phyloP scores from a whole-genome alignment of 2,113 vertebrate genomes.

The Strix aluco region DNA sequence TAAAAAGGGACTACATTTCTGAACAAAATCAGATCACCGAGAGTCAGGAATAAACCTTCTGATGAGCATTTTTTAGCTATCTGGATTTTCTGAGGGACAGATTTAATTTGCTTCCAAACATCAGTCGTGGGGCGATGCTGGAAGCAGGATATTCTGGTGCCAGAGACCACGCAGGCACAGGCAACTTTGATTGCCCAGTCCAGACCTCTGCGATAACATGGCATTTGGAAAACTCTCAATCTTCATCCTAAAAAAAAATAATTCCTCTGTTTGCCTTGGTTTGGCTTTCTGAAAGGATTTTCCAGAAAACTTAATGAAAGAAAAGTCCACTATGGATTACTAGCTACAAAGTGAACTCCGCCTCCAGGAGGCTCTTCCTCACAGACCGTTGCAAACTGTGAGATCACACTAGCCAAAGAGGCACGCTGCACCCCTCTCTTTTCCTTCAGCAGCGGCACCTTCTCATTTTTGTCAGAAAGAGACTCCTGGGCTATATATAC shows the following conservation, averaged over 20 bases:
- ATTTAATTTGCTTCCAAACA: neutral
- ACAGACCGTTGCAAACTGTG: neutral
- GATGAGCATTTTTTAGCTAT: neutral
- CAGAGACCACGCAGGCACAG: neutral
- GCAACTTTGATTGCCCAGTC: neutral
- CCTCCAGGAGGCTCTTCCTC: neutral
- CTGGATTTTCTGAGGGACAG: neutral
- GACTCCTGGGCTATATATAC: neutral
- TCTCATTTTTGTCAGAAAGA: neutral
- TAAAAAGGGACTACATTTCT: neutral
- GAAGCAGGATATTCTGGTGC: neutral
- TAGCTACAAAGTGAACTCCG: neutral
- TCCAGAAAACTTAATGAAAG: neutral
- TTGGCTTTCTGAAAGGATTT: neutral
- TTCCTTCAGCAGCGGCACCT: neutral
- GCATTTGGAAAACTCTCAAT: neutral
- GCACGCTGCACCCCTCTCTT: fast-evolving
- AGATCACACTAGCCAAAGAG: neutral
- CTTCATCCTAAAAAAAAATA: neutral
- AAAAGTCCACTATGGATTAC: neutral
- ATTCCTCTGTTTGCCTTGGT: neutral
- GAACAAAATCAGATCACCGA: neutral
- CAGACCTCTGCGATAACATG: neutral
- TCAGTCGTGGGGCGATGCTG: neutral
- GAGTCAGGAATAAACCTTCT: neutral